Percentiles rank a stretch among this genome's conserved stretches.
Evolutionary conservation across 2,888 invertebrate genomes (phyloP).

Genomic region (Coenonympha glycerion): DNA sequence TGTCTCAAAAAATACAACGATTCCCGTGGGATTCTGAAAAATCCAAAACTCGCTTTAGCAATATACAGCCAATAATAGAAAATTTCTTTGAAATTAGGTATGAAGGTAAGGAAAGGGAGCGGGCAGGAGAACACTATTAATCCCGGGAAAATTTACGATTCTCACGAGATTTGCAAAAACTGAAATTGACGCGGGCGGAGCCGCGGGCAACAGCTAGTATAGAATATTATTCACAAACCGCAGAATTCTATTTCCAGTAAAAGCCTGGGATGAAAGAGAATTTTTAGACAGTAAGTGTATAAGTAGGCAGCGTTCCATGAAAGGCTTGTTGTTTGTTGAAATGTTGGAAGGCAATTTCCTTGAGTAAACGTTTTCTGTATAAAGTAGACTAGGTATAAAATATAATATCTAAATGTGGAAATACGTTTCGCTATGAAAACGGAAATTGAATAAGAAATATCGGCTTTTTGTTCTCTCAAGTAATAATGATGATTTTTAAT

Average conservation of each 20-base stretch:
- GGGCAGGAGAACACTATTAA: too few species aligned
- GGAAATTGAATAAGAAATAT: constrained; percentile 1
- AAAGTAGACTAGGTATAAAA: background rate
- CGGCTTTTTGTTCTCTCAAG: background rate
- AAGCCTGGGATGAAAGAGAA: constrained; percentile 7
- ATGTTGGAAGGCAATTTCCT: constrained; percentile 8
- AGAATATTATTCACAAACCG: background rate
- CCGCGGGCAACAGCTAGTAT: too few species aligned
- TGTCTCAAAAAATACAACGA: too few species aligned
- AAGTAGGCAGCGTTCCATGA: constrained; percentile 4
- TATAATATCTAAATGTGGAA: background rate
- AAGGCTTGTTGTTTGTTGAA: constrained; percentile 2
- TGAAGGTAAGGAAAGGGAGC: too few species aligned
- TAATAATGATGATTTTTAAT: background rate
- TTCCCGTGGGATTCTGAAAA: too few species aligned
- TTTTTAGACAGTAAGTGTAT: constrained; percentile 3
- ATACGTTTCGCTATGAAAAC: background rate
- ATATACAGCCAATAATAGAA: too few species aligned
- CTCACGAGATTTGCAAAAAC: too few species aligned
- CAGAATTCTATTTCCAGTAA: constrained; percentile 4
- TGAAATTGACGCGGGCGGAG: too few species aligned
- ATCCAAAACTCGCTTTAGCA: too few species aligned
- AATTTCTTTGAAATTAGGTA: too few species aligned
- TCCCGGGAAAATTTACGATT: too few species aligned
- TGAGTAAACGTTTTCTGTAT: background rate